These are phyloP conservation scores for Bufotes viridis DNA, from an alignment of 2,797 vertebrate genomes.

Conservation along the genomic window DNA sequence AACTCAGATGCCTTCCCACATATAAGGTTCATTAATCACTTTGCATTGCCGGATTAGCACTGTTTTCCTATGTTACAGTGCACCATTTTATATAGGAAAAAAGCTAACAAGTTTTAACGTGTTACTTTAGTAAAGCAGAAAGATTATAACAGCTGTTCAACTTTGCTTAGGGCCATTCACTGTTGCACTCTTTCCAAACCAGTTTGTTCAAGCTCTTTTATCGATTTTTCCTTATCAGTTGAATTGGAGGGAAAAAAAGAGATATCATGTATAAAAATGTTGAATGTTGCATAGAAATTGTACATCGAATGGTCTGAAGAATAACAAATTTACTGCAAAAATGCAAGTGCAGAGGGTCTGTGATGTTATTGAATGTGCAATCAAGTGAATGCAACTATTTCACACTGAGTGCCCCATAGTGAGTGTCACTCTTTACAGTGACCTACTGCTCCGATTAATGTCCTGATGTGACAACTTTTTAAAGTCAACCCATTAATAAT, in stretches of 20 bases:
- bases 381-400: too few species aligned
- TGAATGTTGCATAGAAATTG: background rate
- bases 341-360: too few species aligned
- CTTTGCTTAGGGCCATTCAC: background rate
- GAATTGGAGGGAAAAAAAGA: background rate
- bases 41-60: slow-evolving; percentile 19
- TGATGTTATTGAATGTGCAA: too few species aligned
- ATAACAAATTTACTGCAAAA: too few species aligned
- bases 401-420: too few species aligned
- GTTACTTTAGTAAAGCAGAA: slow-evolving; percentile 7
- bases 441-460: too few species aligned
- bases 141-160: background rate
- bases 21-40: slow-evolving; percentile 57
- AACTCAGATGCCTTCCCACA: slow-evolving; percentile 43
- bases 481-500: too few species aligned
- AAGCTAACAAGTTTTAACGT: slow-evolving; percentile 5
- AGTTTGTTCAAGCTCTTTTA: background rate
- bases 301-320: background rate
- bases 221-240: background rate
- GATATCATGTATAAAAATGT: background rate
- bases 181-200: slow-evolving; percentile 1
- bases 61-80: slow-evolving; percentile 35
- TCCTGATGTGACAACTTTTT: too few species aligned
- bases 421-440: too few species aligned
- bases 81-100: background rate